Percentiles rank a stretch among this genome's conserved stretches.
phyloP scores from a whole-genome alignment of 2,888 invertebrate species.

The Phrixothrix hirtus region DNA sequence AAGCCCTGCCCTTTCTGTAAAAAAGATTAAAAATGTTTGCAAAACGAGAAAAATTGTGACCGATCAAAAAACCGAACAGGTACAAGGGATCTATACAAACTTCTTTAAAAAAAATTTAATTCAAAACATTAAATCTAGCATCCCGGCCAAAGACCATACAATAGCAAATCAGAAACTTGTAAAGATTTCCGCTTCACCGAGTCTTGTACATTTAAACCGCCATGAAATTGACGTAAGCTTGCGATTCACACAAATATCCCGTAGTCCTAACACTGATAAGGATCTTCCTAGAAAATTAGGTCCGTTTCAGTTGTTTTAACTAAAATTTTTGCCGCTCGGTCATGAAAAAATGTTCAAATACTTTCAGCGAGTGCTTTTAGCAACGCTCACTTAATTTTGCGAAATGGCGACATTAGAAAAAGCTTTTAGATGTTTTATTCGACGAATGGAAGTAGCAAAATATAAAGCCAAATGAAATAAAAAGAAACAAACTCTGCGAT shows the following conservation, averaged over 20 bases:
- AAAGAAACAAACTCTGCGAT: conserved; percentile 24
- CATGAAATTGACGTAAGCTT: conserved; percentile 29
- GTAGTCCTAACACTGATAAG: conserved; percentile 22
- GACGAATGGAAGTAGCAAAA: conserved; percentile 12
- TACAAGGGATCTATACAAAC: too few species aligned
- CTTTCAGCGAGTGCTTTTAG: conserved; percentile 39
- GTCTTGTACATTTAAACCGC: conserved; percentile 23
- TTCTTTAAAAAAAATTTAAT: too few species aligned
- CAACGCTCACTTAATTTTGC: conserved; percentile 33
- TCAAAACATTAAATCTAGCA: too few species aligned
- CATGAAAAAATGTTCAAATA: too few species aligned
- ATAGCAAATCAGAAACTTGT: conserved; percentile 12
- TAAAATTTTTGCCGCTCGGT: too few species aligned
- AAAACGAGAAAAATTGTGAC: too few species aligned
- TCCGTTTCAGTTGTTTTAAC: not conserved
- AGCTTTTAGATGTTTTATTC: conserved; percentile 12
- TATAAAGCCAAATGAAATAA: conserved; percentile 17
- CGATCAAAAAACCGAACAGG: too few species aligned
- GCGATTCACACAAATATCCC: conserved; percentile 24
- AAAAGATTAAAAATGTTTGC: too few species aligned
- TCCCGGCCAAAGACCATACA: conserved; percentile 2
- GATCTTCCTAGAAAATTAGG: conserved; percentile 7
- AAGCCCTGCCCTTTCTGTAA: too few species aligned
- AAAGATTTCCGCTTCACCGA: conserved; percentile 26
- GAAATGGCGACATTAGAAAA: conserved; percentile 25